phyloP scores from a whole-genome alignment of 2,888 invertebrate species.

The Dendrolimus pini region DNA sequence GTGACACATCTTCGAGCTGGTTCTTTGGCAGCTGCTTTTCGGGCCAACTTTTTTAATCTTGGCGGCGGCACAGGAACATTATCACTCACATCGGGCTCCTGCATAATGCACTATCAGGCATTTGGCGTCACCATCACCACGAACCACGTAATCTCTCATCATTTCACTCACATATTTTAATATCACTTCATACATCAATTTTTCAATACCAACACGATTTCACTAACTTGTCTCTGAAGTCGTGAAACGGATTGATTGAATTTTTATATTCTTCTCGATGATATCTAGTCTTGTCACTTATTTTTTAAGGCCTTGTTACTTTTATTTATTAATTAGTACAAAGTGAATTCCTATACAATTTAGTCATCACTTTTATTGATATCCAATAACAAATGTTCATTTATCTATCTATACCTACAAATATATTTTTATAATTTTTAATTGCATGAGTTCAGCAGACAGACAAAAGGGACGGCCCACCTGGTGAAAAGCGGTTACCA shows the following conservation, averaged over 20 bases:
- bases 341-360: too few relatives aligned
- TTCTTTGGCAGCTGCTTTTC: conserved; percentile 48
- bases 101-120: conserved; percentile 32
- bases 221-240: conserved; percentile 53
- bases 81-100: conserved; percentile 26
- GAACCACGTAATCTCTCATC: conserved; percentile 18
- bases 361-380: too few relatives aligned
- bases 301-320: too few relatives aligned
- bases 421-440: too few relatives aligned
- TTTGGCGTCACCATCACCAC: conserved; percentile 16
- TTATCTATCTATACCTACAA: too few relatives aligned
- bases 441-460: too few relatives aligned
- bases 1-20: conserved; percentile 54
- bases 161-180: conserved; percentile 20
- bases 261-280: conserved; percentile 17
- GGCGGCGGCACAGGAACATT: conserved; percentile 61
- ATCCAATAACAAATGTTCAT: too few relatives aligned
- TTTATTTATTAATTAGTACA: too few relatives aligned
- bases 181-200: conserved; percentile 19
- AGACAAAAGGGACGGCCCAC: too few relatives aligned
- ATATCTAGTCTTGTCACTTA: too few relatives aligned
- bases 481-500: too few relatives aligned
- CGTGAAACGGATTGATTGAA: conserved; percentile 34
- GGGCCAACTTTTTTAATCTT: conserved; percentile 61
- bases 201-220: conserved; percentile 32